Conservation (phyloP, 2,113 vertebrate species). For the Conger conger region DNA sequence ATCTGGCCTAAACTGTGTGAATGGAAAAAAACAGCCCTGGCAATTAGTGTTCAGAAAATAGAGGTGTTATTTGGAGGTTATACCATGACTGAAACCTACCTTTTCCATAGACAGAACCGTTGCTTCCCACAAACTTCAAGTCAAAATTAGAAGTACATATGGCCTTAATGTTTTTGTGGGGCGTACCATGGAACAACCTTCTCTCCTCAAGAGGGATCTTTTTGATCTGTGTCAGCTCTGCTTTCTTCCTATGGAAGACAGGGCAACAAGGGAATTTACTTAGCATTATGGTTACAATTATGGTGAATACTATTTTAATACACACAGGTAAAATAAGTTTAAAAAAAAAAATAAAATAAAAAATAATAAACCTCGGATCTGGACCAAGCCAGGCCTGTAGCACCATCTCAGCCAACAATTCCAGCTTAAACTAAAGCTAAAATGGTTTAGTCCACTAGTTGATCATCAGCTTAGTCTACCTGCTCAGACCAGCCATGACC, state of each 20-base stretch:
- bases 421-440: no score
- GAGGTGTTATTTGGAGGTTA: background rate
- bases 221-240: constrained; percentile 88
- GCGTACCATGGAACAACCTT: constrained; percentile 96
- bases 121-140: constrained; percentile 90
- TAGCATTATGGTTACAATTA: constrained; percentile 8
- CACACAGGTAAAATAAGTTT: no score
- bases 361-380: no score
- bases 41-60: background rate
- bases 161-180: constrained; percentile 88
- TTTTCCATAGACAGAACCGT: constrained; percentile 92
- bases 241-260: constrained; percentile 80
- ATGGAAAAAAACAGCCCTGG: no score
- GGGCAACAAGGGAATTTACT: constrained; percentile 37
- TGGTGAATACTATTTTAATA: background rate
- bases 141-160: constrained; percentile 98
- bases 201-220: constrained; percentile 82
- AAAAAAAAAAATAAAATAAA: background rate
- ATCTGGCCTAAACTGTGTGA: no score
- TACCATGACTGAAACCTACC: constrained; percentile 64
- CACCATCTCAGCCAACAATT: no score
- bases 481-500: no score
- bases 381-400: no score
- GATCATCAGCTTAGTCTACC: no score
- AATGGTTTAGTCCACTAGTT: no score